phyloP scores from a whole-genome alignment of 2,113 vertebrate genomes.

The Hippocampus comes region DNA sequence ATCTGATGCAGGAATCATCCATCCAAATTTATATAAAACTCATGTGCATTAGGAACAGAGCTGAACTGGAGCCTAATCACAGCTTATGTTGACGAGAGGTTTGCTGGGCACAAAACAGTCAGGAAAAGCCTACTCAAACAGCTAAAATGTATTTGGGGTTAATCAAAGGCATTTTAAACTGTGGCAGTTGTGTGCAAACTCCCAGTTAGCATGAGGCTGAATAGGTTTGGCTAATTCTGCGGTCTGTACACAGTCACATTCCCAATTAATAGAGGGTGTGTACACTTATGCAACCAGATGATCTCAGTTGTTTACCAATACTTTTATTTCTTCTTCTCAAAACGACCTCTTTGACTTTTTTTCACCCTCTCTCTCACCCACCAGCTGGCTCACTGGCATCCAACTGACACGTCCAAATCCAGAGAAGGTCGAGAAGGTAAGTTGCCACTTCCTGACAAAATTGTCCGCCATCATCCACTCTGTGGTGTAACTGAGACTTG shows the following conservation, averaged over 20 bases:
- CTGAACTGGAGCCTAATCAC: too few relatives aligned
- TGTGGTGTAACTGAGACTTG: too few relatives aligned
- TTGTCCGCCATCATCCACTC: background rate
- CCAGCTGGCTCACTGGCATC: constrained; percentile 72
- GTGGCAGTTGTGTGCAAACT: too few relatives aligned
- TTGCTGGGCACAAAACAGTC: too few relatives aligned
- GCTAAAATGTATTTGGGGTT: too few relatives aligned
- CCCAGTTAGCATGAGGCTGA: too few relatives aligned
- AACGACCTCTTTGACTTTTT: background rate
- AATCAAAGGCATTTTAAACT: too few relatives aligned
- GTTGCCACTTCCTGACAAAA: background rate
- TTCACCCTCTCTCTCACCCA: constrained; percentile 16
- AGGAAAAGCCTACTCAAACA: background rate
- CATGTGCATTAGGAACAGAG: too few relatives aligned
- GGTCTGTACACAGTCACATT: background rate
- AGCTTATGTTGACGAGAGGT: too few relatives aligned
- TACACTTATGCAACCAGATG: background rate
- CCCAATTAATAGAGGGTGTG: background rate
- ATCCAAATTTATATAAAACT: too few relatives aligned
- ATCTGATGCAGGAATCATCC: too few relatives aligned
- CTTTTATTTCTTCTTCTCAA: background rate
- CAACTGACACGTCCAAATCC: constrained; percentile 66
- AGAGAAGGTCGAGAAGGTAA: constrained; percentile 68
- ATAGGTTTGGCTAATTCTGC: background rate
- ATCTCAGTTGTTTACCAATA: background rate